Percentiles rank a stretch among this genome's conserved stretches.
Evolutionary conservation across 2,888 invertebrate genomes (phyloP).

Genomic region (Hydrotaea cyrtoneurina): DNA sequence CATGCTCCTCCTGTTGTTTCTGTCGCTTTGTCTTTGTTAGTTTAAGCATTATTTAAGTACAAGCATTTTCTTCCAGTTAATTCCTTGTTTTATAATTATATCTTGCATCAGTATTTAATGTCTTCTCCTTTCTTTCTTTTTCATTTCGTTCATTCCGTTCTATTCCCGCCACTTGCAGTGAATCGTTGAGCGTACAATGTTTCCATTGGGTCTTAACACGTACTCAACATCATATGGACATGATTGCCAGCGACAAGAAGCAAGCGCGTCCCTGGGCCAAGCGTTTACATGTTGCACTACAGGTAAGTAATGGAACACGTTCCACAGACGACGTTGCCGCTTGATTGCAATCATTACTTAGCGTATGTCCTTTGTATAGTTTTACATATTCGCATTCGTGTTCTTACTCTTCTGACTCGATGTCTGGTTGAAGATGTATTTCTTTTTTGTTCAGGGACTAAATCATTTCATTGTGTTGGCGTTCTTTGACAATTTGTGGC

Average conservation of each 20-base stretch:
- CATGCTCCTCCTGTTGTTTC: not conserved
- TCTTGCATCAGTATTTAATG: constrained; percentile 22
- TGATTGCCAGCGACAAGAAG: constrained; percentile 93
- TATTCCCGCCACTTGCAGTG: constrained; percentile 82
- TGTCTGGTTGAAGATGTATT: not conserved
- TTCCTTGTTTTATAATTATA: constrained; percentile 42
- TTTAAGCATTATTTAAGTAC: constrained; percentile 25
- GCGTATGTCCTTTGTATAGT: constrained; percentile 23
- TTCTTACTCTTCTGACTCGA: not conserved
- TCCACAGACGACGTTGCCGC: not conserved
- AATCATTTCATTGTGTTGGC: not conserved
- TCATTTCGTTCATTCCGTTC: not conserved
- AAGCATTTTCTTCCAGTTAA: constrained; percentile 51
- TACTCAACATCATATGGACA: constrained; percentile 93
- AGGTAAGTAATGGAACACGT: constrained; percentile 74
- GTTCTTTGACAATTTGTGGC: not conserved
- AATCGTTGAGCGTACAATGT: constrained; percentile 94
- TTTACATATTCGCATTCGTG: not conserved
- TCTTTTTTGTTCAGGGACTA: not conserved
- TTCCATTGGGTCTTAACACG: constrained; percentile 91
- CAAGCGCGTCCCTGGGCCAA: constrained; percentile 90
- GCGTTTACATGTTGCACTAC: constrained; percentile 91
- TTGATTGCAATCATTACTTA: constrained; percentile 20
- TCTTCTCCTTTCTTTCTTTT: not conserved
- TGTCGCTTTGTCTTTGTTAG: not conserved